These are phyloP conservation scores for Epinephelus lanceolatus DNA, from an alignment of 2,113 vertebrate species.

Conservation along the genomic window DNA sequence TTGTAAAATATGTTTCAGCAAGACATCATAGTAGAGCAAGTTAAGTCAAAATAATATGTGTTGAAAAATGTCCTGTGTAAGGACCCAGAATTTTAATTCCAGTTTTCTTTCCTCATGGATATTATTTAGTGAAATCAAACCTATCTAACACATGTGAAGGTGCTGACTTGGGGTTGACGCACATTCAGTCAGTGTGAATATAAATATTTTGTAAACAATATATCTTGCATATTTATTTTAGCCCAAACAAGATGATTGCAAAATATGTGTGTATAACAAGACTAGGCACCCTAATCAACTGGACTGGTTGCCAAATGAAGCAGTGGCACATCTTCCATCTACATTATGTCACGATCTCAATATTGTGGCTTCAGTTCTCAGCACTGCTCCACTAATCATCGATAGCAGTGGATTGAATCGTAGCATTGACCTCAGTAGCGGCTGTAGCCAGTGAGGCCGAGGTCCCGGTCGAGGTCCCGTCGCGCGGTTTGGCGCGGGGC, in stretches of 20 bases:
- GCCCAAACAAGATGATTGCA: background rate
- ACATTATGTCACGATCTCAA: background rate
- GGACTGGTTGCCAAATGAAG: background rate
- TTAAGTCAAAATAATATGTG: background rate
- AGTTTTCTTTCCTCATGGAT: constrained; percentile 1
- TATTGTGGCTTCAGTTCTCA: background rate
- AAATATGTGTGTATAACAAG: constrained; percentile 10
- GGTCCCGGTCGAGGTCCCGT: constrained; percentile 81
- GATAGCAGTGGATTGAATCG: constrained; percentile 73
- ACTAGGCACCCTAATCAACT: background rate
- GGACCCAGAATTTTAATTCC: too few relatives aligned
- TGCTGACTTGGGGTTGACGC: background rate
- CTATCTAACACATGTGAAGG: background rate
- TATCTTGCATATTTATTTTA: background rate
- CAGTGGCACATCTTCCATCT: constrained; percentile 4
- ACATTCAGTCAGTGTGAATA: background rate
- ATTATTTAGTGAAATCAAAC: background rate
- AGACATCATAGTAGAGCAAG: background rate
- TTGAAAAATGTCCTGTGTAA: background rate
- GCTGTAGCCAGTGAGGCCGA: constrained; percentile 83
- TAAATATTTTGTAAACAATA: constrained; percentile 3
- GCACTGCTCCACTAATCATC: constrained; percentile 68
- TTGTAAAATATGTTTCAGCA: background rate
- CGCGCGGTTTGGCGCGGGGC: constrained; percentile 77
- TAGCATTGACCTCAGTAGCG: constrained; percentile 77